These are phyloP conservation scores for Harpagoxenus sublaevis DNA, from an alignment of 2,888 invertebrate genomes.

Conservation along the genomic window DNA sequence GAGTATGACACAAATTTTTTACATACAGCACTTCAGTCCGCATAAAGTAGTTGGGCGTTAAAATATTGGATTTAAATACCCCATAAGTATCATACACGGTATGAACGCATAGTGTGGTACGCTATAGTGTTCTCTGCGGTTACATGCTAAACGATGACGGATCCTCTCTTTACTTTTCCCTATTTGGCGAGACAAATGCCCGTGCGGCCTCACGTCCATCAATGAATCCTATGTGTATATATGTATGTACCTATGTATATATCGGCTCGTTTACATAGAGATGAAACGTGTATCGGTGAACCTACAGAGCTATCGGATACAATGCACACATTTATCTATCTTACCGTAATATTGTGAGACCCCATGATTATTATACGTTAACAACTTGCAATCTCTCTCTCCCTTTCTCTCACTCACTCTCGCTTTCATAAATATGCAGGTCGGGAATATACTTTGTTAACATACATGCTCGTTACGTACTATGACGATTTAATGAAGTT, in stretches of 20 bases:
- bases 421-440: conserved; percentile 27
- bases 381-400: conserved; percentile 67
- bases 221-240: background rate
- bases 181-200: conserved; percentile 32
- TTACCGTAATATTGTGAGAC: conserved; percentile 60
- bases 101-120: conserved; percentile 22
- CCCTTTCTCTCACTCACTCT: background rate
- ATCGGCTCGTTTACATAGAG: conserved; percentile 40
- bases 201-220: conserved; percentile 7
- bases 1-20: conserved; percentile 23
- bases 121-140: conserved; percentile 3
- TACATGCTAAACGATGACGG: conserved; percentile 15
- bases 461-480: conserved; percentile 55
- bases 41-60: background rate
- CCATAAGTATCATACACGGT: background rate
- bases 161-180: background rate
- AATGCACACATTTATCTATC: conserved; percentile 68
- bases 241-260: conserved; percentile 19
- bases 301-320: conserved; percentile 64
- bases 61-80: conserved; percentile 28
- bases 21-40: conserved; percentile 2
- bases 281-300: conserved; percentile 29
- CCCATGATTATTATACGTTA: conserved; percentile 59
- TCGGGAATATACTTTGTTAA: conserved; percentile 64
- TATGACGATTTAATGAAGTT: conserved; percentile 9